Percentiles rank a stretch among this genome's conserved stretches.
phyloP scores from a whole-genome alignment of 2,888 invertebrate genomes.

The Acholoe squamosa region DNA sequence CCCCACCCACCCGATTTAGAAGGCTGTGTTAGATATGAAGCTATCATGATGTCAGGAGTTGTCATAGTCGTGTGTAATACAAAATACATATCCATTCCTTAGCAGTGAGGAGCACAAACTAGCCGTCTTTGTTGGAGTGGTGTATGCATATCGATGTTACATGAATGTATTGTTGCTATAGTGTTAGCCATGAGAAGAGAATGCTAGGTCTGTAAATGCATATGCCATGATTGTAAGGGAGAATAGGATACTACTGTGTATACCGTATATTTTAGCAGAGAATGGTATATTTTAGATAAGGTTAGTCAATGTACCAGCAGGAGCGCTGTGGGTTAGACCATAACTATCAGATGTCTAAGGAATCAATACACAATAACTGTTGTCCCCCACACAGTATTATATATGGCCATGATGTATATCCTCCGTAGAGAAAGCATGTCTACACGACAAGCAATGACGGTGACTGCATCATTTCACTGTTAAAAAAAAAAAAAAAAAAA shows the following conservation, averaged over 20 bases:
- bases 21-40: no score
- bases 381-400: slow-evolving; percentile 58
- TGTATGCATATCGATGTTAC: slow-evolving; percentile 49
- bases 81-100: slow-evolving; percentile 62
- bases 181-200: slow-evolving; percentile 43
- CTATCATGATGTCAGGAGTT: not conserved
- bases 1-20: no score
- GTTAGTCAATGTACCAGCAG: slow-evolving; percentile 52
- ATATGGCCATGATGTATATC: slow-evolving; percentile 37
- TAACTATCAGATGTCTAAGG: slow-evolving; percentile 34
- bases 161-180: slow-evolving; percentile 48
- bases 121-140: slow-evolving; percentile 16
- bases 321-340: slow-evolving; percentile 33
- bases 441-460: slow-evolving; percentile 46
- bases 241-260: slow-evolving; percentile 49
- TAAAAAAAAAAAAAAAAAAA: slow-evolving; percentile 39
- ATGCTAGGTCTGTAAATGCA: slow-evolving; percentile 16
- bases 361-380: not conserved
- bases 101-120: slow-evolving; percentile 46
- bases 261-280: slow-evolving; percentile 59
- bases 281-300: slow-evolving; percentile 62
- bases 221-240: slow-evolving; percentile 53
- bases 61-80: slow-evolving; percentile 47
- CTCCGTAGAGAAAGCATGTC: slow-evolving; percentile 31
- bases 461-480: slow-evolving; percentile 57